Base-by-base conservation (phyloP, 2,797 vertebrate species). In the Distichodus sexfasciatus region DNA sequence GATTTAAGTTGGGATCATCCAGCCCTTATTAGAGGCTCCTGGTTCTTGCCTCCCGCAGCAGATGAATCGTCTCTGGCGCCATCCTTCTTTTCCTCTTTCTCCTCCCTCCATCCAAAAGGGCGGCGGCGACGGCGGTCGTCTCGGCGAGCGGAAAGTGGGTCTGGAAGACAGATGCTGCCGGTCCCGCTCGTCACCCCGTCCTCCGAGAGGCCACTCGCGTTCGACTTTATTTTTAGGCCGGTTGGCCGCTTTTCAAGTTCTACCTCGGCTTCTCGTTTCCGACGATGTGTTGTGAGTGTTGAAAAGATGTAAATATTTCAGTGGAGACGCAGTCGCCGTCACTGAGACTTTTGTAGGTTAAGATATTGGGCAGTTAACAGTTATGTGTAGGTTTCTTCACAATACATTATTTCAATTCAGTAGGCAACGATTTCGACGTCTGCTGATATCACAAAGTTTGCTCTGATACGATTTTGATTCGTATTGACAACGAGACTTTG, bases 161-260 rank as follows among this genome's bases (percentile, higher is more conserved):
- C 87, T 88, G 61, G 75, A 87, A 87, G 88, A 87, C 82, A 82
- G 83, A 89, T 86, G 88, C 86, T 82, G 65, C 31, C 17, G 83
- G 82, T 60, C 69, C 72, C 67, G 72, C 79, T 81, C 78, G 76
- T 84, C 76, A 71, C 31, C 36, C 40, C 46, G 35, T 65, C 46
- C 36, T 40, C 15, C 21, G 46, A 67, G 58, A 67, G 40, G 57
- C 64, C 3, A 28, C 24, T 54, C 47, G 60, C 29, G 33, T 17
- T 14, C 12, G 23, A n/a, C 77, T 83, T 87, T 89, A 90, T 87
- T 87, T 89, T 89, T 88, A 89, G 84, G 77, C 74, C 15, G n/a
- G 35, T 69, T 84, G 82, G 76, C 82, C 53, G 60, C 76, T 73
- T 83, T 86, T 82, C 77, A 72, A 67, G 60, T 78, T 86, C 76